Evolutionary conservation across 2,113 vertebrate genomes (phyloP).

Genomic region (Protomyctophum bolini): DNA sequence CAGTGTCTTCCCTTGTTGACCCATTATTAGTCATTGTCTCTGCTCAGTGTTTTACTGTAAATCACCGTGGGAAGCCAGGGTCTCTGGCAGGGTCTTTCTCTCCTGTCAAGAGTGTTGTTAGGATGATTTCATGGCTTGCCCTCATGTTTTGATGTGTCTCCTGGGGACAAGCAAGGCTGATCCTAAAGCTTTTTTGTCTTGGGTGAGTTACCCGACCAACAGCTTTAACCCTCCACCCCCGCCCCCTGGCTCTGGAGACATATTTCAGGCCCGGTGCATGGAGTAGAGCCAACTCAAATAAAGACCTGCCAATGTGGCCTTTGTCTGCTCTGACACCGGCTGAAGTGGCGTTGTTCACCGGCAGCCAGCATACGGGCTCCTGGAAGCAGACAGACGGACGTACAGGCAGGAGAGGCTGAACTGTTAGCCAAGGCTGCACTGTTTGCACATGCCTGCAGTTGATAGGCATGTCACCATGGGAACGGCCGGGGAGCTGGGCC

Average conservation of each 20-base stretch:
- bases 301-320: conserved; percentile 76
- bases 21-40: conserved; percentile 57
- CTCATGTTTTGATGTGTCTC: conserved; percentile 73
- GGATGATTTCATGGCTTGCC: conserved; percentile 75
- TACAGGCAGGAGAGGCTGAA: conserved; percentile 58
- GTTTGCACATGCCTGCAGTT: conserved; percentile 81
- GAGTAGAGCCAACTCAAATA: conserved; percentile 79
- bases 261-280: conserved; percentile 60
- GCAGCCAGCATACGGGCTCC: conserved; percentile 64
- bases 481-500: conserved; percentile 71
- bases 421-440: conserved; percentile 76
- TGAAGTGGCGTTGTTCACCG: conserved; percentile 61
- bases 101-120: conserved; percentile 52
- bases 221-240: conserved; percentile 29
- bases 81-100: conserved; percentile 31
- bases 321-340: conserved; percentile 76
- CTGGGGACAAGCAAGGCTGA: conserved; percentile 49
- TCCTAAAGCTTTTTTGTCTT: conserved; percentile 68
- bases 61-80: conserved; percentile 80
- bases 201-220: conserved; percentile 65
- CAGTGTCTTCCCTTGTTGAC: conserved; percentile 51
- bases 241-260: conserved; percentile 49
- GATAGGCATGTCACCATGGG: conserved; percentile 81
- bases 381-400: conserved; percentile 52
- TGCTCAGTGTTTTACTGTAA: conserved; percentile 73